phyloP scores from a whole-genome alignment of 2,888 invertebrate genomes.

The Tenodera sinensis region DNA sequence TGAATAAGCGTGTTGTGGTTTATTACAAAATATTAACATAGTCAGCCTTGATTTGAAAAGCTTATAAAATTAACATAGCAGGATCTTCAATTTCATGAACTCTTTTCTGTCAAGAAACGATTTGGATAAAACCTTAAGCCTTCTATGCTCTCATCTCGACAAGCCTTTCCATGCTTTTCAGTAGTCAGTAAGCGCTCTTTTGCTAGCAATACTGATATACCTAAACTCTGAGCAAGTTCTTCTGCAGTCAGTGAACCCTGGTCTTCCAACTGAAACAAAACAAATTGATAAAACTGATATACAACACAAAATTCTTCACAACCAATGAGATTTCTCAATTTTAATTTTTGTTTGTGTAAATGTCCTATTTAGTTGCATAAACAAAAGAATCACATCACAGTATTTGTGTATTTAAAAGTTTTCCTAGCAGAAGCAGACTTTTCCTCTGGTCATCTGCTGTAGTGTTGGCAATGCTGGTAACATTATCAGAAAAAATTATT shows the following conservation, averaged over 20 bases:
- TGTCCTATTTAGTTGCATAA: no score
- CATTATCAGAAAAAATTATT: no score
- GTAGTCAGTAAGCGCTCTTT: slow-evolving; percentile 84
- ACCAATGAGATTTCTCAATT: no score
- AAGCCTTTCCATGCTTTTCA: slow-evolving; percentile 81
- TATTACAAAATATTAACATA: neutral
- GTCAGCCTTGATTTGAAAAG: neutral
- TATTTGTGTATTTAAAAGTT: no score
- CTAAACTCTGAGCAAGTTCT: slow-evolving; percentile 77
- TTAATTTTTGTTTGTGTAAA: no score
- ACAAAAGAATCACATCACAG: no score
- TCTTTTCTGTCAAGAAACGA: slow-evolving; percentile 39
- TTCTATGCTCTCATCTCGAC: slow-evolving; percentile 93
- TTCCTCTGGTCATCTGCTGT: no score
- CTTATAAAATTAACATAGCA: neutral
- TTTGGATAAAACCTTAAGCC: slow-evolving; percentile 94
- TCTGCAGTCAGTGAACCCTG: slow-evolving; percentile 76
- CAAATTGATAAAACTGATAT: slow-evolving; percentile 14
- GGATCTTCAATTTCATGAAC: neutral
- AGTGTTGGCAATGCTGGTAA: no score
- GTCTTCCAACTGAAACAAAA: slow-evolving; percentile 56
- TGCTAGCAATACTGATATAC: slow-evolving; percentile 84
- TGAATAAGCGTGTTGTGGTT: neutral
- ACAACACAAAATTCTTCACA: neutral
- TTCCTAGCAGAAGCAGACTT: no score